Evolutionary conservation across 2,888 invertebrate species (phyloP).

Genomic region (Automeris io): DNA sequence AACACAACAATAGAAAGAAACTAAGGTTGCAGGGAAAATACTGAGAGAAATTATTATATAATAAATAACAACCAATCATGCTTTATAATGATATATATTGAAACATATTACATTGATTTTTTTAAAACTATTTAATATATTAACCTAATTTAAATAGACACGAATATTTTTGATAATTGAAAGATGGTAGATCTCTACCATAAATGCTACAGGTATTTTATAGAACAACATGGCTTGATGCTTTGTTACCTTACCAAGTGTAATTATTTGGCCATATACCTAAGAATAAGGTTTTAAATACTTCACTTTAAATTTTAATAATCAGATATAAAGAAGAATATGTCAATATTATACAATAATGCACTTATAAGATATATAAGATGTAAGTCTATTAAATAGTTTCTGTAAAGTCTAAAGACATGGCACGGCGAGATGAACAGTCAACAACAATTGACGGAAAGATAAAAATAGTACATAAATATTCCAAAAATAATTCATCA

Average conservation of each 20-base stretch:
- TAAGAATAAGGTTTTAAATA: too few species aligned
- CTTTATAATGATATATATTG: slow-evolving; percentile 33
- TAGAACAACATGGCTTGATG: neutral
- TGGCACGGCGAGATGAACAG: slow-evolving; percentile 34
- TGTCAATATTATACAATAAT: slow-evolving; percentile 9
- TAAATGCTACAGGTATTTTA: neutral
- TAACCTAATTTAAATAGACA: slow-evolving; percentile 10
- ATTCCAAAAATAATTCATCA: slow-evolving; percentile 38
- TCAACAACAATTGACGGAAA: slow-evolving; percentile 32
- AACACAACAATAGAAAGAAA: too few species aligned
- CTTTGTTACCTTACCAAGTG: neutral
- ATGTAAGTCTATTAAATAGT: neutral
- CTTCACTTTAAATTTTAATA: too few species aligned
- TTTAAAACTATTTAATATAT: slow-evolving; percentile 16
- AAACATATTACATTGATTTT: slow-evolving; percentile 24
- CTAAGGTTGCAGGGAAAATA: too few species aligned
- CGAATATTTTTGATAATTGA: slow-evolving; percentile 8
- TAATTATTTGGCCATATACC: too few species aligned
- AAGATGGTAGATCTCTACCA: neutral
- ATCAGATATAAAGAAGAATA: neutral
- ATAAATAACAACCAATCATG: slow-evolving; percentile 29
- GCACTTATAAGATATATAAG: neutral
- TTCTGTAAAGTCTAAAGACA: slow-evolving; percentile 12
- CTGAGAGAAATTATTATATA: too few species aligned
- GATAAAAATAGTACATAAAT: slow-evolving; percentile 23